Conservation (phyloP, 2,888 invertebrate species). For the Petrophora chlorosata region DNA sequence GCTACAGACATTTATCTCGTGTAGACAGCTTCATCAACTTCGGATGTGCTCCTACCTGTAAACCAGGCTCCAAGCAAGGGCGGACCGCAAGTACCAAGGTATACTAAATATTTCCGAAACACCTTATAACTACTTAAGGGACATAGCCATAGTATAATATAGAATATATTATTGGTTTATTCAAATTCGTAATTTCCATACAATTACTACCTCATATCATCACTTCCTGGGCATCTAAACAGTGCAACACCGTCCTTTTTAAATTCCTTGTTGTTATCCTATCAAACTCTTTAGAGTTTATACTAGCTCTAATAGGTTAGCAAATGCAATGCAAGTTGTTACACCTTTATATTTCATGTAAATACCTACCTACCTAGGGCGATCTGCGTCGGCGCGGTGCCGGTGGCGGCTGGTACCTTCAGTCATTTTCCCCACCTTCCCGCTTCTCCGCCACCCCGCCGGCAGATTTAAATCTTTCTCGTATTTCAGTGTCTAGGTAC, state of each 20-base stretch:
- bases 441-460: too few species aligned
- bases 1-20: too few species aligned
- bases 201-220: not conserved
- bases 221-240: conserved; percentile 7
- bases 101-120: conserved; percentile 5
- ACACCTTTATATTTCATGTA: not conserved
- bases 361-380: too few species aligned
- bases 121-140: not conserved
- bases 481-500: not conserved
- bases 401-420: too few species aligned
- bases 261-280: conserved; percentile 9
- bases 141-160: not conserved
- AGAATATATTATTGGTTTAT: conserved; percentile 2
- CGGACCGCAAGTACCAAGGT: not conserved
- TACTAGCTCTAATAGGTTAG: conserved; percentile 1
- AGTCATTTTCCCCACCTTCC: too few species aligned
- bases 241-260: conserved; percentile 4
- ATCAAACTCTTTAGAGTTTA: conserved; percentile 15
- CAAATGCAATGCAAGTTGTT: not conserved
- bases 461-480: conserved; percentile 1
- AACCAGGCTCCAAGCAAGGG: too few species aligned
- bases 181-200: conserved; percentile 13
- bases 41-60: not conserved
- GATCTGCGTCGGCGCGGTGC: too few species aligned
- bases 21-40: not conserved